phyloP scores from a whole-genome alignment of 2,797 vertebrate genomes.

The Gambusia yucatana region DNA sequence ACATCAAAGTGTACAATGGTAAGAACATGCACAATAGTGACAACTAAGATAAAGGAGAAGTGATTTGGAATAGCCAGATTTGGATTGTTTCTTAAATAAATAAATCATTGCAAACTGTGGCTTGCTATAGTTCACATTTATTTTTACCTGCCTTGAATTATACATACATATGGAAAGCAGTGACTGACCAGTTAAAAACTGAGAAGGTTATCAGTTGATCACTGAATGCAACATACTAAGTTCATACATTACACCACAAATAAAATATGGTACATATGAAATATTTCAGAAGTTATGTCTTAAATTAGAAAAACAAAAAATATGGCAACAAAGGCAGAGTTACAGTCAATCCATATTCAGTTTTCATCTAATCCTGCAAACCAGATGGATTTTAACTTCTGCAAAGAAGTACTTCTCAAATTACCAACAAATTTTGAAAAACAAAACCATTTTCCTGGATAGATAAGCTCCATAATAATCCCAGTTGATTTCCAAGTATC shows the following conservation, averaged over 20 bases:
- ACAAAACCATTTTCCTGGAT: conserved; percentile 72
- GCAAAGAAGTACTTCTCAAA: conserved; percentile 68
- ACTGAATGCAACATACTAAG: neutral
- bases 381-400: conserved; percentile 59
- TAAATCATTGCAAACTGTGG: neutral
- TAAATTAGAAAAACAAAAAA: conserved; percentile 34
- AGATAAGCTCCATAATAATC: conserved; percentile 84
- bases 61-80: conserved; percentile 22
- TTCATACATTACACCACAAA: neutral
- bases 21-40: conserved; percentile 20
- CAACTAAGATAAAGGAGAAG: conserved; percentile 56
- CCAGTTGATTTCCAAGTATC: conserved; percentile 80
- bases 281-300: conserved; percentile 30
- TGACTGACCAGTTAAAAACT: neutral
- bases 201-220: neutral
- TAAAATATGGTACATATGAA: conserved; percentile 27
- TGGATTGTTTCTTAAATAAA: conserved; percentile 1
- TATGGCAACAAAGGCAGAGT: conserved; percentile 38
- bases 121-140: neutral
- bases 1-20: neutral
- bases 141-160: neutral
- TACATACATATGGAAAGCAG: neutral
- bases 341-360: conserved; percentile 50
- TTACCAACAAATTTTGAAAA: conserved; percentile 67
- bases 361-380: conserved; percentile 64